Conservation (phyloP, 2,797 vertebrate species). For the Lithobates pipiens region DNA sequence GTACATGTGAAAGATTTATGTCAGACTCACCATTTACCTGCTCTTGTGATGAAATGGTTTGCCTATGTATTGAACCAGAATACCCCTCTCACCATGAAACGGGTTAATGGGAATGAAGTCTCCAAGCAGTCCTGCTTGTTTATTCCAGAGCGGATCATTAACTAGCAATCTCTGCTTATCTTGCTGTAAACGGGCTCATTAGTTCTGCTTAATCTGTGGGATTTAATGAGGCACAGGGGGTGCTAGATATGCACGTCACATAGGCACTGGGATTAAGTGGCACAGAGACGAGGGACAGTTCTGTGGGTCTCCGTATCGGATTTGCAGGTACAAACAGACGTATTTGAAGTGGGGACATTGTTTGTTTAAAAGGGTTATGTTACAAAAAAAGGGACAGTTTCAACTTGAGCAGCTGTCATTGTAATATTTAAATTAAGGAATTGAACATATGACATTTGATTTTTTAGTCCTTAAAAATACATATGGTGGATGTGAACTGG, state of each 20-base stretch:
- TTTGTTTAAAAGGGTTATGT: not conserved
- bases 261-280: constrained; percentile 24
- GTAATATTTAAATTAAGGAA: too few relatives aligned
- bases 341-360: not conserved
- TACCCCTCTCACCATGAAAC: not conserved
- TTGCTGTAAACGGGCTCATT: constrained; percentile 54
- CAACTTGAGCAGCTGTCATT: too few relatives aligned
- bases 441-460: too few relatives aligned
- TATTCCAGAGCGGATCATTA: constrained; percentile 41
- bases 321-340: not conserved
- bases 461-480: too few relatives aligned
- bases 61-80: not conserved
- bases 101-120: constrained; percentile 36
- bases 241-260: constrained; percentile 10
- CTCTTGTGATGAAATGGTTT: not conserved
- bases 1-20: too few relatives aligned
- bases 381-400: not conserved
- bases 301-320: not conserved
- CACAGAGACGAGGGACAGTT: not conserved
- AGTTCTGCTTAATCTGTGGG: constrained; percentile 60
- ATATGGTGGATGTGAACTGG: too few relatives aligned
- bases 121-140: constrained; percentile 34
- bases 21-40: too few relatives aligned
- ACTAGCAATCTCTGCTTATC: constrained; percentile 48
- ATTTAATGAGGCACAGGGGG: constrained; percentile 56